Conservation (phyloP, 2,797 vertebrate genomes). For the Xerus rutilus region DNA sequence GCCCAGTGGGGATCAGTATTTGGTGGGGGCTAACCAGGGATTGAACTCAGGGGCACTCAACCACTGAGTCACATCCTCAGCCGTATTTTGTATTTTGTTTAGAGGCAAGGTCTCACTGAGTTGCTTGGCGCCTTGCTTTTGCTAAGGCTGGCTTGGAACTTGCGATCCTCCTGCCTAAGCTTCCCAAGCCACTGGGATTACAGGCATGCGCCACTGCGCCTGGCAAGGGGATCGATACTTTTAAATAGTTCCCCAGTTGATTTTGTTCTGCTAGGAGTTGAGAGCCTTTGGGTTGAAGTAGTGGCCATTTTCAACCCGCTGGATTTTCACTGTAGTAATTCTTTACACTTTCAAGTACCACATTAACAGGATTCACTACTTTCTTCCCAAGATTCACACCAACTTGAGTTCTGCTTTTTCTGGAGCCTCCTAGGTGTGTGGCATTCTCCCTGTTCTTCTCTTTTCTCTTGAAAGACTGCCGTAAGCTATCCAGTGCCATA, state of each 20-base stretch:
- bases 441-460: not conserved
- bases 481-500: not conserved
- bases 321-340: not conserved
- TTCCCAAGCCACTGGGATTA: too few relatives aligned
- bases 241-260: not conserved
- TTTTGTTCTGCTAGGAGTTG: not conserved
- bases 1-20: too few relatives aligned
- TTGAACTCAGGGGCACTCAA: too few relatives aligned
- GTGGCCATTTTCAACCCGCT: not conserved
- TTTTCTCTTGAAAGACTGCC: not conserved
- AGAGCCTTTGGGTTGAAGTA: slow-evolving; percentile 2
- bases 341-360: not conserved
- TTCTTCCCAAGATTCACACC: not conserved
- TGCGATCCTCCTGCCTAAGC: too few relatives aligned
- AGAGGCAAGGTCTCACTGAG: too few relatives aligned
- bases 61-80: too few relatives aligned
- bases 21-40: too few relatives aligned
- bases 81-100: too few relatives aligned
- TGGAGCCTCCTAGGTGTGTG: not conserved
- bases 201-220: too few relatives aligned
- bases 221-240: not conserved
- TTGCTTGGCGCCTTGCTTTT: too few relatives aligned
- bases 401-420: not conserved
- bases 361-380: not conserved
- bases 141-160: too few relatives aligned